Conservation (phyloP, 1,140 invertebrate genomes). For the Pogonus chalceus region DNA sequence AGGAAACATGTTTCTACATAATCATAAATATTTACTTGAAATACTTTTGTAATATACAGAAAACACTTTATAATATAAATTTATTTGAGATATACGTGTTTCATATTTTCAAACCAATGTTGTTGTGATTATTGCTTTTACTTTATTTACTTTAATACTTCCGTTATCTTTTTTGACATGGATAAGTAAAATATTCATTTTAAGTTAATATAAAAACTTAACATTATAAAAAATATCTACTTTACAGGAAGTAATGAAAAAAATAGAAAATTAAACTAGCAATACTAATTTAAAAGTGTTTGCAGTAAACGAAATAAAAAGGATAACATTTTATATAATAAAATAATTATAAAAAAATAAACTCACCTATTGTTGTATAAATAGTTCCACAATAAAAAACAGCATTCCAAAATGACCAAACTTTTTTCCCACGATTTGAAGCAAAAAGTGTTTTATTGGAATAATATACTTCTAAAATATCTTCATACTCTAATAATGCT, state of each 20-base stretch:
- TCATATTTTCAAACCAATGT: no score
- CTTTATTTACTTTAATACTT: no score
- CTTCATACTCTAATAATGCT: slow-evolving; percentile 42
- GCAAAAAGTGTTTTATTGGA: slow-evolving; percentile 28
- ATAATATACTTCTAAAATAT: slow-evolving; percentile 40
- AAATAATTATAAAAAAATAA: neutral
- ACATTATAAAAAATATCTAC: neutral
- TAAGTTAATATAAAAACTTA: neutral
- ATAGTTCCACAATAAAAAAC: slow-evolving; percentile 88
- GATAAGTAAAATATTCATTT: neutral
- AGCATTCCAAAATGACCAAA: slow-evolving; percentile 84
- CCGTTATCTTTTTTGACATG: no score
- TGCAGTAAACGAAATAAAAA: no score
- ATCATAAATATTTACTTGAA: no score
- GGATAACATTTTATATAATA: neutral
- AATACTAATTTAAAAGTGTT: no score
- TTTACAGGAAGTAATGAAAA: neutral
- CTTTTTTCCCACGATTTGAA: slow-evolving; percentile 35
- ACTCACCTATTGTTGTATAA: slow-evolving; percentile 87
- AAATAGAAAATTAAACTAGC: neutral
- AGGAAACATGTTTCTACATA: no score
- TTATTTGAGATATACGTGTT: no score
- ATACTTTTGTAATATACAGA: no score
- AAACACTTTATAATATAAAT: no score
- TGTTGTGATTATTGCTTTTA: no score